Evolutionary conservation across 2,113 vertebrate genomes (phyloP).

Genomic region (Argyrosomus japonicus): DNA sequence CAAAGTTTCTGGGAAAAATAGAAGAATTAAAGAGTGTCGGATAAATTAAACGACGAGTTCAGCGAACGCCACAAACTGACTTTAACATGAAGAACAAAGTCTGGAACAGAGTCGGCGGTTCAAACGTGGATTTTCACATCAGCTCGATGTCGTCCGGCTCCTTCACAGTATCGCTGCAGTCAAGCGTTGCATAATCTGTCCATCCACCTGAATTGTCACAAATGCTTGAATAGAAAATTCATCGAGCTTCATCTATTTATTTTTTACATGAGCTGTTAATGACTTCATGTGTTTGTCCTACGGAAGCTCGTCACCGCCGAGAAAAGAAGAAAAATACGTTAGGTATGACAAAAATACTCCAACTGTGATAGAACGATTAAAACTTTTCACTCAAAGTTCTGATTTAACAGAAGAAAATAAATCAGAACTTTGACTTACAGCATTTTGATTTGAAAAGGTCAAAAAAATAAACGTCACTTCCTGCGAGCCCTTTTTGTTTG

Average conservation of each 20-base stretch:
- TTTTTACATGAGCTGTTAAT: slow-evolving; percentile 10
- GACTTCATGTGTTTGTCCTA: neutral
- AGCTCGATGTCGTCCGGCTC: neutral
- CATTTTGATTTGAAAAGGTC: neutral
- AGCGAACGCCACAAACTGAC: neutral
- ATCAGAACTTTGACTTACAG: too few species aligned
- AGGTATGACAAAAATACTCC: neutral
- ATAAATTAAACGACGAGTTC: neutral
- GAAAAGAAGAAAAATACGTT: neutral
- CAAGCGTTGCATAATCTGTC: slow-evolving; percentile 48
- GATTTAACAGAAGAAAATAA: neutral
- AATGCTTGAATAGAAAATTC: slow-evolving; percentile 31
- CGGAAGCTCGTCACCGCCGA: slow-evolving; percentile 16
- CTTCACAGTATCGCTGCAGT: slow-evolving; percentile 57
- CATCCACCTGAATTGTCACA: slow-evolving; percentile 32
- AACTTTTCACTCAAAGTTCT: too few species aligned
- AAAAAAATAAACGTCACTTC: slow-evolving; percentile 62
- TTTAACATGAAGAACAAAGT: neutral
- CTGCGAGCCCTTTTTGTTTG: slow-evolving; percentile 55
- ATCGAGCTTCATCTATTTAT: slow-evolving; percentile 1
- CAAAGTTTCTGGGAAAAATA: neutral
- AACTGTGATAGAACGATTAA: neutral
- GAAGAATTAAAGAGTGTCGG: neutral
- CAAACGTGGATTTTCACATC: neutral
- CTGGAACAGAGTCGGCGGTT: neutral